A percentile compares a stretch with the other conserved stretches of the same genome.
These are phyloP conservation scores for Platycnemis pennipes DNA, from an alignment of 2,888 invertebrate genomes.

Conservation along the genomic window DNA sequence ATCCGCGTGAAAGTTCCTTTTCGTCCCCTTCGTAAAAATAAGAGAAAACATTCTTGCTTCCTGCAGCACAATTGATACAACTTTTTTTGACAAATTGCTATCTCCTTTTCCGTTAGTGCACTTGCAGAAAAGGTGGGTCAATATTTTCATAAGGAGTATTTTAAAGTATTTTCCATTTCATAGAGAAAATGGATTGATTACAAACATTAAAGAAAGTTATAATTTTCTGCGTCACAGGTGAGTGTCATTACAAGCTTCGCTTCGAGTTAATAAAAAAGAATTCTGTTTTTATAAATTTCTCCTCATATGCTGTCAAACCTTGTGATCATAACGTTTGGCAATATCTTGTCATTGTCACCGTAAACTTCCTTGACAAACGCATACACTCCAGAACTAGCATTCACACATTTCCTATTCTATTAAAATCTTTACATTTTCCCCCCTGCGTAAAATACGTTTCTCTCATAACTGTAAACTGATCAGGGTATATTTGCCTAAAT, in stretches of 20 bases:
- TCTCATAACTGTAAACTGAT: not conserved
- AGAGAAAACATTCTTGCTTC: not conserved
- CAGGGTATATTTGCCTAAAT: constrained; percentile 59
- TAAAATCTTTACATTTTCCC: not conserved
- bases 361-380: not conserved
- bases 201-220: not conserved
- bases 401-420: not conserved
- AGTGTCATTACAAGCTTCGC: not conserved
- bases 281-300: too few relatives aligned
- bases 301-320: too few relatives aligned
- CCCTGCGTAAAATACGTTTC: not conserved
- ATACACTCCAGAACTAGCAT: not conserved
- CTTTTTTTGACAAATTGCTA: not conserved
- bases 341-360: not conserved
- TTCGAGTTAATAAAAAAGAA: not conserved
- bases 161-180: not conserved
- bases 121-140: not conserved
- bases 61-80: not conserved
- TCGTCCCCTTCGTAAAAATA: not conserved
- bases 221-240: not conserved
- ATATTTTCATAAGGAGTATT: not conserved
- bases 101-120: not conserved
- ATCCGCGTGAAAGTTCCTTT: not conserved
- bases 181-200: not conserved
- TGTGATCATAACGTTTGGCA: not conserved